Conservation (phyloP, 1,140 invertebrate species). For the Temnothorax longispinosus region DNA sequence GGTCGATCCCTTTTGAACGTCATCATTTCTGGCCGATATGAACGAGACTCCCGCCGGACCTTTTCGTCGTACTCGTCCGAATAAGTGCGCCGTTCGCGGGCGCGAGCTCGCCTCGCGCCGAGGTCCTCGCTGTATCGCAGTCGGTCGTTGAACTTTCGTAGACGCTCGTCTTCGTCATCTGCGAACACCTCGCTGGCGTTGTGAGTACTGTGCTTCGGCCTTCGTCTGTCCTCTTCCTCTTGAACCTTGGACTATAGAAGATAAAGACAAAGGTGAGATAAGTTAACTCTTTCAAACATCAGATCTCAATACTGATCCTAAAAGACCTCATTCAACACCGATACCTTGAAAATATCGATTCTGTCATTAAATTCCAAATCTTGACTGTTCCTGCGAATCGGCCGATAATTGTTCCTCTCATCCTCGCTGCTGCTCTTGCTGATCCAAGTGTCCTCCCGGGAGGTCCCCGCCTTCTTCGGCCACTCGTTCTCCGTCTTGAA, state of each 20-base stretch:
- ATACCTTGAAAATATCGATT: slow-evolving; percentile 56
- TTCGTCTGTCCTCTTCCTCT: background rate
- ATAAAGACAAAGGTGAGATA: background rate
- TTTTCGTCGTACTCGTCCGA: slow-evolving; percentile 79
- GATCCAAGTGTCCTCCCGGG: slow-evolving; percentile 70
- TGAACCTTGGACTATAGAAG: background rate
- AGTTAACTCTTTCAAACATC: background rate
- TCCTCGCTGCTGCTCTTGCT: slow-evolving; percentile 79
- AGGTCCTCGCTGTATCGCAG: slow-evolving; percentile 76
- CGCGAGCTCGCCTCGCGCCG: slow-evolving; percentile 16
- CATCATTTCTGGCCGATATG: background rate
- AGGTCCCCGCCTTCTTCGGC: slow-evolving; percentile 69
- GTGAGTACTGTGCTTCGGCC: background rate
- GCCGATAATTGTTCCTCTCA: slow-evolving; percentile 52
- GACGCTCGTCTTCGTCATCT: slow-evolving; percentile 58
- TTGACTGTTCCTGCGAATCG: slow-evolving; percentile 73
- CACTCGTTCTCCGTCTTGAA: slow-evolving; percentile 80
- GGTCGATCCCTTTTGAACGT: background rate
- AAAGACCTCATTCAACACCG: background rate
- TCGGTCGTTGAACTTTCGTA: slow-evolving; percentile 68
- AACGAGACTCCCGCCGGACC: slow-evolving; percentile 39
- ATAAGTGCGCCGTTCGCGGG: slow-evolving; percentile 71
- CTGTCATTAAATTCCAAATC: slow-evolving; percentile 77
- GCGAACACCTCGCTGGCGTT: slow-evolving; percentile 42
- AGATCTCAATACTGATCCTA: background rate